These are phyloP conservation scores for Seriola rivoliana DNA, from an alignment of 2,113 vertebrate genomes.

Conservation along the genomic window DNA sequence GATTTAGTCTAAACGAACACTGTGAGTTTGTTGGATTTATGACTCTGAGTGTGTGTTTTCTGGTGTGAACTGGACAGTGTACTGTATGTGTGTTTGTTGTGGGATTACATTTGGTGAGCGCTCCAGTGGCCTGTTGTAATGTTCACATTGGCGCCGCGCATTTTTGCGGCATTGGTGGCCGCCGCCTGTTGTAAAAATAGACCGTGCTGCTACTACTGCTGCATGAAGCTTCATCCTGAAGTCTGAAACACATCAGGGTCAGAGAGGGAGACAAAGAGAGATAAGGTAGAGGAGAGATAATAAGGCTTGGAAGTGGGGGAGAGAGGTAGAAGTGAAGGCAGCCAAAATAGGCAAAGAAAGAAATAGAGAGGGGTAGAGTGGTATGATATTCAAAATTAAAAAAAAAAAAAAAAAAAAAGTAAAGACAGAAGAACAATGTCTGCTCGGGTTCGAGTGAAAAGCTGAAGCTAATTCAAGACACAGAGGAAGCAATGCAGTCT, in stretches of 20 bases:
- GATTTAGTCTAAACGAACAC: constrained; percentile 1
- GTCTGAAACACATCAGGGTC: constrained; percentile 12
- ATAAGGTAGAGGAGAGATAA: constrained; percentile 24
- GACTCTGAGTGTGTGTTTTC: constrained; percentile 14
- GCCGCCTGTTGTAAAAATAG: constrained; percentile 50
- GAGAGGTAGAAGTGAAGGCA: not conserved
- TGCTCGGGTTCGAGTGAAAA: constrained; percentile 22
- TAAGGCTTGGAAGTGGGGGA: not conserved
- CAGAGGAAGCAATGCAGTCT: constrained; percentile 42
- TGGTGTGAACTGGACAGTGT: not conserved
- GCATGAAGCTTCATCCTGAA: constrained; percentile 8
- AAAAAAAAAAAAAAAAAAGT: not conserved
- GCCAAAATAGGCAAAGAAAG: not conserved
- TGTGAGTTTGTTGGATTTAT: constrained; percentile 12
- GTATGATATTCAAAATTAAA: not conserved
- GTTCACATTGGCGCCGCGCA: constrained; percentile 40
- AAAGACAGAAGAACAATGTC: not conserved
- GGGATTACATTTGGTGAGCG: constrained; percentile 28
- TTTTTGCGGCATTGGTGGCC: constrained; percentile 25
- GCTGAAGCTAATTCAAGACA: constrained; percentile 7
- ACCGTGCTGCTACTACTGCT: not conserved
- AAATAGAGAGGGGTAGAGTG: not conserved
- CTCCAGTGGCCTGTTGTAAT: constrained; percentile 11
- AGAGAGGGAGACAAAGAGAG: not conserved
- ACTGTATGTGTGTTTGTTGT: constrained; percentile 32